Evolutionary conservation across 2,797 vertebrate species (phyloP), one percentile per base, ranked within the genome.

Genomic region (Bradypodion pumilum): DNA sequence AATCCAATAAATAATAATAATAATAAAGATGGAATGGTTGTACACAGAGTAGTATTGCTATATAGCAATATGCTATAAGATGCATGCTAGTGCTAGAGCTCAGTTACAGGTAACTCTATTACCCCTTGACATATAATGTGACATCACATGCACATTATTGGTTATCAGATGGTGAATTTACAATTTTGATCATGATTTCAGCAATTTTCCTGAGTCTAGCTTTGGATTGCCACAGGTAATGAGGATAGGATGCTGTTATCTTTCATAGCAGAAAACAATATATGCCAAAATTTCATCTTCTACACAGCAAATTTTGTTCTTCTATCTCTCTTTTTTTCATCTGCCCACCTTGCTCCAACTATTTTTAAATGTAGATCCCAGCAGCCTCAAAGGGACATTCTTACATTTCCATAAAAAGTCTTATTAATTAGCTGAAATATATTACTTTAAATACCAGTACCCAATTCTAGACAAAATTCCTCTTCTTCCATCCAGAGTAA

Each of bases 401-500:
- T 72, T 84, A 74, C 10, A n/a, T 56, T 16, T 25, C 7, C 9
- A 65, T 7, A 0, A 0, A 82, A 21, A 68, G 35, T 9, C 29
- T 75, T 13, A 23, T 3, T 59, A 69, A 60, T 2, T 19, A 65
- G 29, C 2, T 21, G 70, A 12, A 46, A 37, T n/a, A 40, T 65
- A 66, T 82, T 27, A 40, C 90, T 56, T 68, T 80, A 94, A 91
- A 83, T 0, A 59, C 85, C 74, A 89, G 85, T 97, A 99, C 98
- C 98, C 96, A 89, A 97, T 92, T 96, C 98, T 96, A 90, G 98
- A 98, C 90, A 99, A 96, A 92, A 93, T 96, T 78, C 97, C 97
- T 92, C 96, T 96, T 84, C 95, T 93, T 81, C 98, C 98, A 15
- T 96, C 94, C 88, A 99, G 80, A 1, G 98, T 98, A 93, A 99